These are phyloP conservation scores for Zosterops lateralis DNA, from an alignment of 2,113 vertebrate genomes.

Conservation along the genomic window DNA sequence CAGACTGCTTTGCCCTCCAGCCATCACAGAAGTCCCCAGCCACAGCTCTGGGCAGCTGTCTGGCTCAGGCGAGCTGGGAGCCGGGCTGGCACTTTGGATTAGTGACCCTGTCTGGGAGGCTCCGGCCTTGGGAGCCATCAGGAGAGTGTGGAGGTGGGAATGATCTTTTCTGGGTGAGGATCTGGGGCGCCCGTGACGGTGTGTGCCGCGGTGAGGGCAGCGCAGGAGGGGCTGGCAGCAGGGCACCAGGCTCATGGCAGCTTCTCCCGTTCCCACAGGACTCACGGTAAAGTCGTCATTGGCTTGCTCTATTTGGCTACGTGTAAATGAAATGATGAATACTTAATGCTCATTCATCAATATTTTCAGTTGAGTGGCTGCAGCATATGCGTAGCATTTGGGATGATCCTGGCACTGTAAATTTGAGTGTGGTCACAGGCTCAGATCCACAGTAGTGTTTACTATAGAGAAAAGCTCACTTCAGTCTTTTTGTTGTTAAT, in stretches of 20 bases:
- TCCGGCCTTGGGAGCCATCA: not conserved
- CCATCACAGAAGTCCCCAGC: not conserved
- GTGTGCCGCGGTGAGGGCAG: not conserved
- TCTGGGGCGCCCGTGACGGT: not conserved
- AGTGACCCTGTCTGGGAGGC: not conserved
- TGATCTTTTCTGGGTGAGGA: conserved; percentile 7
- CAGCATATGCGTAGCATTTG: not conserved
- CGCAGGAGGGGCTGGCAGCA: conserved; percentile 17
- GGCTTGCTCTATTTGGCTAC: conserved; percentile 3
- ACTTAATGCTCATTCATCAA: not conserved
- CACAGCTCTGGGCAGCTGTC: not conserved
- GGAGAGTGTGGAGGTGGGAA: conserved; percentile 33
- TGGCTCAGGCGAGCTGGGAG: not conserved
- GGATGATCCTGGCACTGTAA: not conserved
- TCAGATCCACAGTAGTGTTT: not conserved
- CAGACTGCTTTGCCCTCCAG: conserved; percentile 31
- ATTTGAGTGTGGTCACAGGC: not conserved
- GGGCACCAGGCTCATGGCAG: conserved; percentile 30
- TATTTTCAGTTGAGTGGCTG: conserved; percentile 32
- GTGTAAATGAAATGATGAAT: not conserved
- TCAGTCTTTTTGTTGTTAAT: not conserved
- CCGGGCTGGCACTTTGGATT: not conserved
- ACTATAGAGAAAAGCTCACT: not conserved
- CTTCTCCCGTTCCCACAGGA: not conserved
- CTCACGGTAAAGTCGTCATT: not conserved